Evolutionary conservation across 2,113 vertebrate genomes (phyloP).

Genomic region (Bubo blakistoni): DNA sequence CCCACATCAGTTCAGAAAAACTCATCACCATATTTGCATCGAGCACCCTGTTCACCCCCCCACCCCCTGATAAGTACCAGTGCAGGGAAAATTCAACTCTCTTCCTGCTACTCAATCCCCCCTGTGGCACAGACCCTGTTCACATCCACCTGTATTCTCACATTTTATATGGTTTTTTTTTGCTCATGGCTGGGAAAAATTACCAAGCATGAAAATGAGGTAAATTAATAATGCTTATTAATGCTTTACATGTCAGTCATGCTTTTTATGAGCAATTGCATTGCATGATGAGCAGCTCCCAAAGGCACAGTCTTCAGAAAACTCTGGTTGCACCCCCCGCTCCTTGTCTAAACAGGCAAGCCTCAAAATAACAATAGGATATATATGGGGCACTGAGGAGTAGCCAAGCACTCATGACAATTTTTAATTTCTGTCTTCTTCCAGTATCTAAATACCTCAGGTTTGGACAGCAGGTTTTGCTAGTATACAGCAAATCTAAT

Average conservation of each 20-base stretch:
- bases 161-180: background rate
- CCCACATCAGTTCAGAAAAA: background rate
- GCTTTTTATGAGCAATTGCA: background rate
- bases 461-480: background rate
- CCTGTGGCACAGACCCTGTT: background rate
- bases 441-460: background rate
- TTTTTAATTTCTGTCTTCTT: background rate
- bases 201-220: background rate
- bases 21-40: rapidly evolving
- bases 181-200: background rate
- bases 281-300: background rate
- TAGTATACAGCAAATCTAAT: background rate
- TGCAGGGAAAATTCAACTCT: background rate
- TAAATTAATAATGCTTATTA: background rate
- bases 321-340: background rate
- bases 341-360: background rate
- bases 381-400: background rate
- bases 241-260: background rate
- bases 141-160: background rate
- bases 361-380: background rate
- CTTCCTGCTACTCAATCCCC: background rate
- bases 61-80: rapidly evolving
- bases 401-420: background rate
- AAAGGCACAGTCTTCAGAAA: background rate
- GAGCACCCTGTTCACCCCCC: background rate